A percentile compares a stretch with the other conserved stretches of the same genome.
These are phyloP conservation scores for Distichodus sexfasciatus DNA, from an alignment of 2,797 vertebrate species.

Conservation along the genomic window DNA sequence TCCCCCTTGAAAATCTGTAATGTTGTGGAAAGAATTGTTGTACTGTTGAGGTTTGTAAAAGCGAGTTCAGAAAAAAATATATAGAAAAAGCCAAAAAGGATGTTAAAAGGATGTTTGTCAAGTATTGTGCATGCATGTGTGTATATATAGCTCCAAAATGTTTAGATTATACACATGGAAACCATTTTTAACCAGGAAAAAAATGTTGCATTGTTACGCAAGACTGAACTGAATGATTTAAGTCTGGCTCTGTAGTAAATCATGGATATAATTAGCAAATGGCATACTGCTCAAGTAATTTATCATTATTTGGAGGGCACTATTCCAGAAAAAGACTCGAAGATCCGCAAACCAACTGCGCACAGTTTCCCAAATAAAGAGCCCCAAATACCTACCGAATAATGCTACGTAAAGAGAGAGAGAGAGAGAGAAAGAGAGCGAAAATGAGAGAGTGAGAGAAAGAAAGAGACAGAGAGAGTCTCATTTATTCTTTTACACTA, in stretches of 20 bases:
- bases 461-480: slow-evolving; percentile 55
- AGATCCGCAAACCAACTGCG: slow-evolving; percentile 97
- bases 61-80: slow-evolving; percentile 37
- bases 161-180: slow-evolving; percentile 99
- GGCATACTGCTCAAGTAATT: slow-evolving; percentile 99
- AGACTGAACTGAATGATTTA: slow-evolving; percentile 99
- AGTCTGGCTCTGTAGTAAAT: slow-evolving; percentile 99
- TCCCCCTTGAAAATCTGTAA: slow-evolving; percentile 69
- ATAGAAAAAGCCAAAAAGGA: slow-evolving; percentile 66
- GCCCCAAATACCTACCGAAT: slow-evolving; percentile 95
- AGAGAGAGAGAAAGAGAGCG: slow-evolving; percentile 61
- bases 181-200: slow-evolving; percentile 94
- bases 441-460: slow-evolving; percentile 63
- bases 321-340: slow-evolving; percentile 99
- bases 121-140: slow-evolving; percentile 70
- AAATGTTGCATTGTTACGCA: slow-evolving; percentile 97
- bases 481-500: slow-evolving; percentile 71
- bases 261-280: slow-evolving; percentile 99
- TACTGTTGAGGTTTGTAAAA: slow-evolving; percentile 72
- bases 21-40: slow-evolving; percentile 66
- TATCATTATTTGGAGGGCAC: slow-evolving; percentile 99
- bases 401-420: slow-evolving; percentile 69
- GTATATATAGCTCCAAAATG: slow-evolving; percentile 83
- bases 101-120: slow-evolving; percentile 77
- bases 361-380: slow-evolving; percentile 96